Base-by-base conservation (phyloP, 2,888 invertebrate genomes). In the Hirtodrosophila histrioides region DNA sequence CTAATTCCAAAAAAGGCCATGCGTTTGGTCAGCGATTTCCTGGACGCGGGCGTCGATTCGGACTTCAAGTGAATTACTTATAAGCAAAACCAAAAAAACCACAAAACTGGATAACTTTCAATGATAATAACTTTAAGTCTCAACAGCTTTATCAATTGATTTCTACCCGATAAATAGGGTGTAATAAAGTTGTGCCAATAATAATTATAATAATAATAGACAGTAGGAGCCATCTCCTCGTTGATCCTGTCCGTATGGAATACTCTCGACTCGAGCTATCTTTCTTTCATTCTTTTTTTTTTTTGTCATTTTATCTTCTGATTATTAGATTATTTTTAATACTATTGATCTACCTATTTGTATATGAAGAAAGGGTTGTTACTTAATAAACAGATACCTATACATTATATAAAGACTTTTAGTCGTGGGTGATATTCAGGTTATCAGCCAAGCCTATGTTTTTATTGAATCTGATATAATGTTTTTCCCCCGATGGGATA, bases 1-100 rank as follows among this genome's bases (percentile, higher is more conserved):
- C 79, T 92, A 36, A 86, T 94, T 9, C 95, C 95, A 0, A 89
- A 89, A 27, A 91, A 92, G 61, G 93, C 93, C 3, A 90, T 93
- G 33, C 74, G 92, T 4, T 90, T 92, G 69, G 58, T 94, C 0
- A 92, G 93, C 79, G 95, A 95, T 88, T 95, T 95, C 86, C 71
- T 95, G 33, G 95, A 94, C 77, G 93, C 93, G 7, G 95, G 95
- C 23, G 92, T 95, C 3, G 94, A 95, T 33, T 92, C 94, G 0
- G 93, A 94, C 74, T 1, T 2, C 17, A 88, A 81, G 57, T 75
- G 74, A 23, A 27, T 27, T 5, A 27, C 4, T 5, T 3, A 1
- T 5, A 5, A 31, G 55, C 35, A 12, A n/a, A 46, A 11, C 45
- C 24, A 51, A 3, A 48, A 48, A 40, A 33, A 17, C 31, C 41